These are phyloP conservation scores for Elmis aenea DNA, from an alignment of 2,888 invertebrate species.

Conservation along the genomic window DNA sequence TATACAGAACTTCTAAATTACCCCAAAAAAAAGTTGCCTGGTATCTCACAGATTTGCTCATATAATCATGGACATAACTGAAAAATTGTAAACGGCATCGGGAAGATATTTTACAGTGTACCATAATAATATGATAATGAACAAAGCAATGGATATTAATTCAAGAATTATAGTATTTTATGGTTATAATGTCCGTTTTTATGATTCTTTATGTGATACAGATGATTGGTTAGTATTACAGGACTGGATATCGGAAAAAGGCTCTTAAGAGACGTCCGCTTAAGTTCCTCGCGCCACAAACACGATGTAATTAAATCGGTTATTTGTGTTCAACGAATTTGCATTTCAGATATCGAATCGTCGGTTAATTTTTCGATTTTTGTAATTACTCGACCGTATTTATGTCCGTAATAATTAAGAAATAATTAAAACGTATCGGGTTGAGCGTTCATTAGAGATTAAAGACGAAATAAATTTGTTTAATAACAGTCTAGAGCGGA, in stretches of 20 bases:
- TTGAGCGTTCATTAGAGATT: too few relatives aligned
- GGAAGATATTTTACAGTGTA: conserved; percentile 16
- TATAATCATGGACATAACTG: background rate
- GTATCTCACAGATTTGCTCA: background rate
- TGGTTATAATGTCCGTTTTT: conserved; percentile 46
- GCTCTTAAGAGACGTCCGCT: conserved; percentile 22
- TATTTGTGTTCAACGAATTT: conserved; percentile 40
- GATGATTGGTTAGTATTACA: conserved; percentile 48
- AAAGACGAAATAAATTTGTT: too few relatives aligned
- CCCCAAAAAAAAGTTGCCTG: background rate
- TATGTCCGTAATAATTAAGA: conserved; percentile 2
- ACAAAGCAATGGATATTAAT: conserved; percentile 41
- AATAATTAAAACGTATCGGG: too few relatives aligned
- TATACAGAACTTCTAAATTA: too few relatives aligned
- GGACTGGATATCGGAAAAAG: conserved; percentile 27
- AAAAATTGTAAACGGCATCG: background rate
- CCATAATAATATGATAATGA: conserved; percentile 42
- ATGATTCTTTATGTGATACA: conserved; percentile 48
- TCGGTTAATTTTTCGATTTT: conserved; percentile 7
- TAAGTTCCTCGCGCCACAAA: conserved; percentile 5
- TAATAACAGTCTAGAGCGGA: too few relatives aligned
- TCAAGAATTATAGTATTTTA: conserved; percentile 46
- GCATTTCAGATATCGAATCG: conserved; percentile 28
- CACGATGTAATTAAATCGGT: conserved; percentile 38
- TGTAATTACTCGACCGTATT: conserved; percentile 4